Percentiles rank a stretch among this genome's conserved stretches.
Conservation (phyloP, 2,888 invertebrate species). For the Chrysolina haemoptera region DNA sequence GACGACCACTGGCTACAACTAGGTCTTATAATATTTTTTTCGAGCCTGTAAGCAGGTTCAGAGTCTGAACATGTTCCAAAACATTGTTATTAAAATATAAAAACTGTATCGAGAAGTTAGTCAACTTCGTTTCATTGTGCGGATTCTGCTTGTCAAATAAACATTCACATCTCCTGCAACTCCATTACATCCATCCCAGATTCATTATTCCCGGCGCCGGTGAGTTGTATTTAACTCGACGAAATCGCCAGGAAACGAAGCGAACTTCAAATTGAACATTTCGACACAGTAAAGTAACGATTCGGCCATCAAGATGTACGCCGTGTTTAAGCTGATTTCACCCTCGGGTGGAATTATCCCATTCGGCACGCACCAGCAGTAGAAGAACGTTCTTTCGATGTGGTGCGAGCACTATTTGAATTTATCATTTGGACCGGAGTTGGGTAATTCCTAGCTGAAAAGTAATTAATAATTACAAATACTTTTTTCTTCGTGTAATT, state of each 20-base stretch:
- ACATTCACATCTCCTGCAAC: background rate
- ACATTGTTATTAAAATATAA: too few species aligned
- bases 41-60: too few species aligned
- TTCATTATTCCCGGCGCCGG: constrained; percentile 13
- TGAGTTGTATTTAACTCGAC: constrained; percentile 20
- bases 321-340: constrained; percentile 69
- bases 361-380: constrained; percentile 63
- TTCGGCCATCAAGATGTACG: constrained; percentile 70
- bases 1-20: too few species aligned
- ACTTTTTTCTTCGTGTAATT: too few species aligned
- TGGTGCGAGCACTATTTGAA: constrained; percentile 30
- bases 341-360: constrained; percentile 68
- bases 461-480: too few species aligned
- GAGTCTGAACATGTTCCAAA: too few species aligned
- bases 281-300: constrained; percentile 67
- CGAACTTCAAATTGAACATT: constrained; percentile 66
- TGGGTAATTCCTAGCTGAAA: too few species aligned
- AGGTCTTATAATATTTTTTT: too few species aligned
- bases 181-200: background rate
- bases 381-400: constrained; percentile 33
- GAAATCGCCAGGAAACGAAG: constrained; percentile 60
- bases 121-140: too few species aligned
- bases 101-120: too few species aligned
- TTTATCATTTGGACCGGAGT: constrained; percentile 21
- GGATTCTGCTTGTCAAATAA: background rate